phyloP scores from a whole-genome alignment of 2,888 invertebrate species.

The Polyommatus icarus region DNA sequence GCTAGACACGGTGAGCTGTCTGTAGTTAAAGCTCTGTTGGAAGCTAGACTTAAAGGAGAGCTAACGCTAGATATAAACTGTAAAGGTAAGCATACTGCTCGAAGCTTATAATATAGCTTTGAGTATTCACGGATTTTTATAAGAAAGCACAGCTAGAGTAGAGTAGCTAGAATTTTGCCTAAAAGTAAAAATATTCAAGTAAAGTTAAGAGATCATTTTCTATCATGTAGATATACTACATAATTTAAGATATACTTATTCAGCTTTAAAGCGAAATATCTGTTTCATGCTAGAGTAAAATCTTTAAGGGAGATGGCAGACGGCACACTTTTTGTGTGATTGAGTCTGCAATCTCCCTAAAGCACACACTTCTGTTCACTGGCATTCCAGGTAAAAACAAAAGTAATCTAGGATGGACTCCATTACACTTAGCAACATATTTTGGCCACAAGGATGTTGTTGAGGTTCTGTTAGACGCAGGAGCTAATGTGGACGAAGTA shows the following conservation, averaged over 20 bases:
- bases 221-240: no score
- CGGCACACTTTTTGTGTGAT: no score
- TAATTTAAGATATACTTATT: no score
- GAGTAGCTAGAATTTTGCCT: no score
- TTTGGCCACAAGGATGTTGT: slow-evolving; percentile 83
- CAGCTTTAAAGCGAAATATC: neutral
- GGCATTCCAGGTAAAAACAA: slow-evolving; percentile 77
- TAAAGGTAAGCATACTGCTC: slow-evolving; percentile 74
- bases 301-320: neutral
- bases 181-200: no score
- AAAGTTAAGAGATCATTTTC: no score
- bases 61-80: slow-evolving; percentile 82
- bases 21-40: slow-evolving; percentile 77
- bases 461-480: slow-evolving; percentile 76
- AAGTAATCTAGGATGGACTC: slow-evolving; percentile 84
- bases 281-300: neutral
- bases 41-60: slow-evolving; percentile 72
- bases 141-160: neutral
- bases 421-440: slow-evolving; percentile 84
- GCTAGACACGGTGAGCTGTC: slow-evolving; percentile 82
- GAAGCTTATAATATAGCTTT: neutral
- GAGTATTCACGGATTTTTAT: neutral
- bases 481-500: slow-evolving; percentile 81
- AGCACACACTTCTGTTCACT: neutral
- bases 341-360: neutral